phyloP scores from a whole-genome alignment of 2,797 vertebrate species.

The Hephaestus fuliginosus region DNA sequence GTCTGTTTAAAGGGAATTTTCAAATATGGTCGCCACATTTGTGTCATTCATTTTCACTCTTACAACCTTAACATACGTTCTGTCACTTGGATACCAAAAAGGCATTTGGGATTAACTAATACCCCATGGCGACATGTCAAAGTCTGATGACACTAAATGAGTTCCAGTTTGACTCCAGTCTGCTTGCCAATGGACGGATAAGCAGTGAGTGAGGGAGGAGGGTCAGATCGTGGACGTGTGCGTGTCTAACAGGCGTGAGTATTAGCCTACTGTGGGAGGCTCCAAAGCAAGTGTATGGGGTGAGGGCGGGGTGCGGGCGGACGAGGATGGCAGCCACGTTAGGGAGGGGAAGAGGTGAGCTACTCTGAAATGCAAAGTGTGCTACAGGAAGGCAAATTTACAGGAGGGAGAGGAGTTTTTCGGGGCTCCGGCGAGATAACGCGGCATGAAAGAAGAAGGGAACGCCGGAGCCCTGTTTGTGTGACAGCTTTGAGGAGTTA shows the following conservation, averaged over 20 bases:
- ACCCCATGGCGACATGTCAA: constrained; percentile 49
- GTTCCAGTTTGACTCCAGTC: constrained; percentile 62
- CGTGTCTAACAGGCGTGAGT: constrained; percentile 49
- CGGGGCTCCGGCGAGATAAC: constrained; percentile 48
- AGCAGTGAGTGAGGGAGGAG: constrained; percentile 39
- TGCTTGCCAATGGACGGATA: constrained; percentile 58
- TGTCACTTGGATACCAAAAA: constrained; percentile 62
- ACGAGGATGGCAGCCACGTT: constrained; percentile 56
- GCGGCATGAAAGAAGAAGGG: constrained; percentile 41
- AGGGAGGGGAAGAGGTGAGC: constrained; percentile 40
- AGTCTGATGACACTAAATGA: constrained; percentile 60
- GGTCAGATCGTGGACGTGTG: constrained; percentile 37
- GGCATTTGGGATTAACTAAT: constrained; percentile 50
- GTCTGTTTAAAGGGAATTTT: constrained; percentile 42
- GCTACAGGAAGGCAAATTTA: constrained; percentile 23
- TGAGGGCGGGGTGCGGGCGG: constrained; percentile 42
- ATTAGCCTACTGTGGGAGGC: constrained; percentile 47
- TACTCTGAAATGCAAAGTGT: constrained; percentile 23
- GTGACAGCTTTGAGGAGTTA: constrained; percentile 69
- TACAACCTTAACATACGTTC: constrained; percentile 69
- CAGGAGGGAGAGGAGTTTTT: constrained; percentile 25
- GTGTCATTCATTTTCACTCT: constrained; percentile 66
- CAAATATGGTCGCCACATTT: constrained; percentile 74
- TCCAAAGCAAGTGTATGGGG: constrained; percentile 48
- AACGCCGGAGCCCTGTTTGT: constrained; percentile 37